phyloP scores from a whole-genome alignment of 2,888 invertebrate genomes.

The Willowsia nigromaculata region DNA sequence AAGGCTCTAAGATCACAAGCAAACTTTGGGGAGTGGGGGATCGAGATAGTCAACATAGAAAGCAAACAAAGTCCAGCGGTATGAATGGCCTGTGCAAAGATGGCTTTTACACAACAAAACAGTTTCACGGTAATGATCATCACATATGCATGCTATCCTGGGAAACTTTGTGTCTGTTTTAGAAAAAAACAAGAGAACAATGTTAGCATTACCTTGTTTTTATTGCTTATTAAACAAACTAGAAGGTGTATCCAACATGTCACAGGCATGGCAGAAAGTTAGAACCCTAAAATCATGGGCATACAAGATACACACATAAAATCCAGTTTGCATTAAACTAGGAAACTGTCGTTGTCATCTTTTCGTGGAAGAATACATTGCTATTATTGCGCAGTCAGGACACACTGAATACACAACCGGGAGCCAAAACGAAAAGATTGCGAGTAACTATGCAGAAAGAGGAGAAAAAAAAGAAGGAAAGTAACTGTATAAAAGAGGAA shows the following conservation, averaged over 20 bases:
- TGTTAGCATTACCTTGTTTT: conserved; percentile 47
- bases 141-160: not conserved
- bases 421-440: not conserved
- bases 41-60: not conserved
- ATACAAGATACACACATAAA: not conserved
- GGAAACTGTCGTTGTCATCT: not conserved
- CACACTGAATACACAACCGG: conserved; percentile 2
- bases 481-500: not conserved
- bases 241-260: not conserved
- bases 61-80: conserved; percentile 12
- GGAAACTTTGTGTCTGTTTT: not conserved
- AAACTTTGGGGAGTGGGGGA: not conserved
- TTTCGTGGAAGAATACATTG: not conserved
- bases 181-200: not conserved
- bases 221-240: conserved; percentile 55
- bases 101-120: not conserved
- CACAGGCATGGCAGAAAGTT: no score
- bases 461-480: not conserved
- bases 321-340: not conserved
- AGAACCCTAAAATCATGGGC: not conserved
- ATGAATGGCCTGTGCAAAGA: not conserved
- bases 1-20: conserved; percentile 1
- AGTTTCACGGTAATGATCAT: not conserved
- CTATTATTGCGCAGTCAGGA: not conserved
- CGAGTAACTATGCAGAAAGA: not conserved